phyloP scores from a whole-genome alignment of 1,140 invertebrate genomes.

The Cryptotermes secundus region DNA sequence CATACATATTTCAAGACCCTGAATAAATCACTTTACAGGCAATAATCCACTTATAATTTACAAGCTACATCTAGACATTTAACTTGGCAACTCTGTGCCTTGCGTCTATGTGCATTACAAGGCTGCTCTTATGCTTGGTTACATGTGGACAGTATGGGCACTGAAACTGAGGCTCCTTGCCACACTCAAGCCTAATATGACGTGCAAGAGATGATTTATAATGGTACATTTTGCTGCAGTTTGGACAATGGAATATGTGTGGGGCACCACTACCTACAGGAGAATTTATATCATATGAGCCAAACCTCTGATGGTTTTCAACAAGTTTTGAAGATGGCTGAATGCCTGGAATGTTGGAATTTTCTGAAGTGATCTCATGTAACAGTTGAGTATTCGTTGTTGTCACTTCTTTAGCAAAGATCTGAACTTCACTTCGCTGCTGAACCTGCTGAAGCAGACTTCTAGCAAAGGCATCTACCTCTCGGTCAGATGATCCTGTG shows the following conservation, averaged over 20 bases:
- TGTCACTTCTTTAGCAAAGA: not conserved
- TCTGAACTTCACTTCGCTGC: not conserved
- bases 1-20: no score
- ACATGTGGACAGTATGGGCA: conserved; percentile 46
- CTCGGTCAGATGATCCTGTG: not conserved
- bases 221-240: conserved; percentile 52
- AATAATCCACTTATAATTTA: no score
- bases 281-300: not conserved
- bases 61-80: not conserved
- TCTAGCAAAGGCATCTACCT: not conserved
- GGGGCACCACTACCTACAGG: not conserved
- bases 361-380: not conserved
- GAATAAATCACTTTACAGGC: no score
- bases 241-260: conserved; percentile 43
- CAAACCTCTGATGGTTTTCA: not conserved
- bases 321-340: not conserved
- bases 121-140: conserved; percentile 42
- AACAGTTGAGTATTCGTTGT: not conserved
- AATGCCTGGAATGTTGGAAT: not conserved
- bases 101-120: conserved; percentile 38
- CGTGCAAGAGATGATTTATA: conserved; percentile 54
- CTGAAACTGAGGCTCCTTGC: conserved; percentile 51
- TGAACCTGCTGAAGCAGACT: not conserved
- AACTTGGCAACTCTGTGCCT: not conserved
- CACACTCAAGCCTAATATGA: conserved; percentile 57